A percentile compares a stretch with the other conserved stretches of the same genome.
These are phyloP conservation scores for Nettapus auritus DNA, from an alignment of 2,113 vertebrate species.

Conservation along the genomic window DNA sequence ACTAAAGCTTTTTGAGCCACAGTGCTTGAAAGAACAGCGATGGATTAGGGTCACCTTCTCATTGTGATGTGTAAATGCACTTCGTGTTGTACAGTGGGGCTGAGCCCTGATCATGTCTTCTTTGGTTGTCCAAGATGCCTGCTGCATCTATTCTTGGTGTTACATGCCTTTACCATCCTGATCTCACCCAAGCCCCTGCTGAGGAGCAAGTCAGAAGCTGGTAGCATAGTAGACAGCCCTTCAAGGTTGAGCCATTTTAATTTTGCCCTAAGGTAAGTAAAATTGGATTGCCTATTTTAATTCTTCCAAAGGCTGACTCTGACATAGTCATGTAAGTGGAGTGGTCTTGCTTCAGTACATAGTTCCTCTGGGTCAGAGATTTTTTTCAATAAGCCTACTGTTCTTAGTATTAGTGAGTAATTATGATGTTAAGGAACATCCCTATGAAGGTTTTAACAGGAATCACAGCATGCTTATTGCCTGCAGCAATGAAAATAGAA, in stretches of 20 bases:
- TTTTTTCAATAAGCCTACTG: not conserved
- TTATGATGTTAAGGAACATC: not conserved
- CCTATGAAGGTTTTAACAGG: not conserved
- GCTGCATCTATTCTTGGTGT: not conserved
- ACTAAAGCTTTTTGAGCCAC: not conserved
- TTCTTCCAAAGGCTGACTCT: not conserved
- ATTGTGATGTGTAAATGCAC: rapidly evolving
- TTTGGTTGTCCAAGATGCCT: not conserved
- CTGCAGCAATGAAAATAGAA: not conserved
- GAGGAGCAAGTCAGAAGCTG: not conserved
- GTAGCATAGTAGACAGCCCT: not conserved
- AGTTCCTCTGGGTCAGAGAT: not conserved
- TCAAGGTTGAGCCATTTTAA: not conserved
- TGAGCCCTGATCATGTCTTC: rapidly evolving
- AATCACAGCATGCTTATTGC: not conserved
- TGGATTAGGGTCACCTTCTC: not conserved
- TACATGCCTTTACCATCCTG: not conserved
- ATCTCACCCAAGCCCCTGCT: not conserved
- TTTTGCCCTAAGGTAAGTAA: not conserved
- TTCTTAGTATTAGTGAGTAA: not conserved
- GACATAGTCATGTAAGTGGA: rapidly evolving
- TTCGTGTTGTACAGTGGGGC: rapidly evolving
- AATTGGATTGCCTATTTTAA: not conserved
- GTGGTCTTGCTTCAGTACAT: not conserved
- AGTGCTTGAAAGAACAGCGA: not conserved